These are phyloP conservation scores for Eubasilissa regina DNA, from an alignment of 1,140 invertebrate species.

Conservation along the genomic window DNA sequence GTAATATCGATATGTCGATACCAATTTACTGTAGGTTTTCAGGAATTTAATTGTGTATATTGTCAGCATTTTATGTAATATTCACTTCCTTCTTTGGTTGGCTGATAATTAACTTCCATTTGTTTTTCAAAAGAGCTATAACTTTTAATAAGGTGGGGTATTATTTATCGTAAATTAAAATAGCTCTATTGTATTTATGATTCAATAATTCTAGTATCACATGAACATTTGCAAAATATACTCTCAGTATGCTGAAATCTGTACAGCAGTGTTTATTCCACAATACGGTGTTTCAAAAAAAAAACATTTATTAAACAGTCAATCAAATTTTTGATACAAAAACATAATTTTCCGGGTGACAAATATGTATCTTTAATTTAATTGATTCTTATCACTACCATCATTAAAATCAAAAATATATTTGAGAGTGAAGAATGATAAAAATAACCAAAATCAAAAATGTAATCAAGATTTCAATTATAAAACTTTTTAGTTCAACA, in stretches of 20 bases:
- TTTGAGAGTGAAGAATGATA: too few species aligned
- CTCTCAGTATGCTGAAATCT: background rate
- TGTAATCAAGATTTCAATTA: too few species aligned
- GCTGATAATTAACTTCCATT: conserved; percentile 12
- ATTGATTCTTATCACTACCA: too few species aligned
- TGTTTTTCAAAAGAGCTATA: conserved; percentile 21
- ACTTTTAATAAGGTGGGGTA: conserved; percentile 30
- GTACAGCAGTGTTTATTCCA: background rate
- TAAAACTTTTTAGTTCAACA: too few species aligned
- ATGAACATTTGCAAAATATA: conserved; percentile 42
- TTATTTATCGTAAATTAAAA: conserved; percentile 12
- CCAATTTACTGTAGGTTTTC: background rate
- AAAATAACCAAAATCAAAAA: too few species aligned
- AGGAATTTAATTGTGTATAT: background rate
- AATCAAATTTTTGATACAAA: background rate
- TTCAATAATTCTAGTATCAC: conserved; percentile 45
- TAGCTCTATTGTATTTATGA: conserved; percentile 38
- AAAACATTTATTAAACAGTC: background rate
- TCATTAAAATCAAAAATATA: too few species aligned
- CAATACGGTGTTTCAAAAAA: too few species aligned
- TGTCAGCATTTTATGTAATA: conserved; percentile 12
- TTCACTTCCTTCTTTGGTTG: conserved; percentile 5
- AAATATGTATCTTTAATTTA: too few species aligned
- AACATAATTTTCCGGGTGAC: too few species aligned
- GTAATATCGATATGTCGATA: background rate